Percentiles rank a stretch among this genome's conserved stretches.
Evolutionary conservation across 2,888 invertebrate genomes (phyloP).

Genomic region (Monoplex corrugatus): DNA sequence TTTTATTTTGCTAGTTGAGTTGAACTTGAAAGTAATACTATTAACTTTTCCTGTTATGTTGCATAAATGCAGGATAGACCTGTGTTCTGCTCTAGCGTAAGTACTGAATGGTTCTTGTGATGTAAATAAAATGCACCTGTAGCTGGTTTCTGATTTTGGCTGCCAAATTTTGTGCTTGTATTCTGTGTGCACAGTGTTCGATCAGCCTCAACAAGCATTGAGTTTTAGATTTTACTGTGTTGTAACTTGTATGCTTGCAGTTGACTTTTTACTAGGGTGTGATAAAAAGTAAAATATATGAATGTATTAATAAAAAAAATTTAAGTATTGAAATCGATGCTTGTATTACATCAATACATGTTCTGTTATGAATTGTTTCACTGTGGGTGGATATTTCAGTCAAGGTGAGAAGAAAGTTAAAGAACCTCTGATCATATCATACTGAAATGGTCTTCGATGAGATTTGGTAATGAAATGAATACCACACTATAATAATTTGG

Average conservation of each 20-base stretch:
- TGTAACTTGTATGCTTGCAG: neutral
- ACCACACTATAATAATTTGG: no score
- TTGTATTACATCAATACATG: neutral
- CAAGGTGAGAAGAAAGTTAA: no score
- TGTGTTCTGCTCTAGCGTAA: conserved; percentile 53
- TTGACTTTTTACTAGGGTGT: neutral
- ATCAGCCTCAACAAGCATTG: neutral
- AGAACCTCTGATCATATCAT: no score
- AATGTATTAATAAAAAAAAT: neutral
- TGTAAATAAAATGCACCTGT: neutral
- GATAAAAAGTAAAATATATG: no score
- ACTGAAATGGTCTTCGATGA: no score
- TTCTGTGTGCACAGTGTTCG: neutral
- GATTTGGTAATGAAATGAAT: no score
- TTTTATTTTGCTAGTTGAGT: neutral
- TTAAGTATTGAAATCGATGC: neutral
- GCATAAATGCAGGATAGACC: conserved; percentile 51
- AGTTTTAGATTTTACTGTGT: neutral
- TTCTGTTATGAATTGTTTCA: neutral
- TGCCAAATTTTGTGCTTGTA: no score
- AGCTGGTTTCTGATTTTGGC: neutral
- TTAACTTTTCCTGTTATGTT: neutral
- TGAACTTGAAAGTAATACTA: neutral
- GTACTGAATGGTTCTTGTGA: conserved; percentile 32
- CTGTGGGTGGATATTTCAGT: no score